Evolutionary conservation across 1,140 invertebrate genomes (phyloP).

Genomic region (Nasonia giraulti): DNA sequence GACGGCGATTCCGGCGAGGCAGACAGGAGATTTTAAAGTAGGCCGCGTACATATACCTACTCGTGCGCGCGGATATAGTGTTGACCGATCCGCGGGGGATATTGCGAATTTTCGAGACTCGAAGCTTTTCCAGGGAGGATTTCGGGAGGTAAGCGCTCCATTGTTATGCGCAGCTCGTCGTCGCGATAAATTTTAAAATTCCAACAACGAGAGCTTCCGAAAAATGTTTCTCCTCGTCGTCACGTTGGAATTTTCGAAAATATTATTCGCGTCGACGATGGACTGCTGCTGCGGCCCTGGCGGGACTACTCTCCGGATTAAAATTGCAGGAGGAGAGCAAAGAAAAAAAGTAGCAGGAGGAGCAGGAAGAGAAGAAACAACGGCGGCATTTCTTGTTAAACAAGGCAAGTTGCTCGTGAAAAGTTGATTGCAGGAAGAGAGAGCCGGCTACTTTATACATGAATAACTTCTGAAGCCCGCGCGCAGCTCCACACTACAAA

Average conservation of each 20-base stretch:
- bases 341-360: background rate
- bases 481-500: background rate
- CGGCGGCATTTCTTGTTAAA: background rate
- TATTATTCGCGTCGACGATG: background rate
- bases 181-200: constrained; percentile 21
- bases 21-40: background rate
- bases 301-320: background rate
- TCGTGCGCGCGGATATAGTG: background rate
- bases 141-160: background rate
- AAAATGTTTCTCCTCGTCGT: background rate
- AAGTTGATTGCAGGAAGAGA: constrained; percentile 28
- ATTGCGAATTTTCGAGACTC: constrained; percentile 30
- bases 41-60: background rate
- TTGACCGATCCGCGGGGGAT: constrained; percentile 21
- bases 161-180: background rate
- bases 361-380: background rate
- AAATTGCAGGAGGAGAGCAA: background rate
- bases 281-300: background rate
- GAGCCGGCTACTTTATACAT: background rate
- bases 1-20: background rate
- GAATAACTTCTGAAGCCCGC: constrained; percentile 8
- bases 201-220: background rate
- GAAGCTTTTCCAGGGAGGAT: background rate
- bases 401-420: constrained; percentile 16
- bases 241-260: background rate